Percentiles rank a stretch among this genome's conserved stretches.
Conservation (phyloP, 2,113 vertebrate genomes). For the Thymallus thymallus region DNA sequence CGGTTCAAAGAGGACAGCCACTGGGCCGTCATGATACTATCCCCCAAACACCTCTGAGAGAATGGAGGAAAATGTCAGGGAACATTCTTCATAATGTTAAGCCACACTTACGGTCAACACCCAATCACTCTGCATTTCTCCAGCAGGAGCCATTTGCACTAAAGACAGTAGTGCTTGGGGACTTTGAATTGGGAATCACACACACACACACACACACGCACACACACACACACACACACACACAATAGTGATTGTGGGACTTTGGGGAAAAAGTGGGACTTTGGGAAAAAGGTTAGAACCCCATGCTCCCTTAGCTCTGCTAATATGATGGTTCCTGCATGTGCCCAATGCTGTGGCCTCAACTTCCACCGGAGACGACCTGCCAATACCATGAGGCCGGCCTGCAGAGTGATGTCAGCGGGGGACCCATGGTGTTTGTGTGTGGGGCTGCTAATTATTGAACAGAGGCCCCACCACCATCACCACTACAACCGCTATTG, state of each 20-base stretch:
- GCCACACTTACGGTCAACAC: too few species aligned
- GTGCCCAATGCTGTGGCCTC: neutral
- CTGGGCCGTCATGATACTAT: too few species aligned
- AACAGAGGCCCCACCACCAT: slow-evolving; percentile 13
- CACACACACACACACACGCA: slow-evolving; percentile 1
- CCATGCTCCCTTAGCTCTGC: neutral
- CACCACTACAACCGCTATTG: neutral
- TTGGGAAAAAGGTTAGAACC: neutral
- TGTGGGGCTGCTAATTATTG: slow-evolving; percentile 15
- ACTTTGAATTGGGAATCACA: neutral
- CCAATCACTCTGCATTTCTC: too few species aligned
- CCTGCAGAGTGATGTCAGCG: slow-evolving; percentile 7
- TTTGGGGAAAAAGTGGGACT: too few species aligned
- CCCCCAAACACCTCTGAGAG: too few species aligned
- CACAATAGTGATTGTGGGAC: neutral
- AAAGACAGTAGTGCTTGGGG: too few species aligned
- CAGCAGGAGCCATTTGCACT: too few species aligned
- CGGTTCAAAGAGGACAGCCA: too few species aligned
- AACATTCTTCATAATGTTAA: too few species aligned
- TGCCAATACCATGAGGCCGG: slow-evolving; percentile 27
- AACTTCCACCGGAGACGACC: slow-evolving; percentile 24
- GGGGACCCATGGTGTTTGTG: neutral
- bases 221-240: slow-evolving; percentile 3
- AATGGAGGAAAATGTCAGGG: too few species aligned
- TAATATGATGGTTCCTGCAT: neutral